phyloP scores from a whole-genome alignment of 2,797 vertebrate genomes.

The Arrhamphus sclerolepis region DNA sequence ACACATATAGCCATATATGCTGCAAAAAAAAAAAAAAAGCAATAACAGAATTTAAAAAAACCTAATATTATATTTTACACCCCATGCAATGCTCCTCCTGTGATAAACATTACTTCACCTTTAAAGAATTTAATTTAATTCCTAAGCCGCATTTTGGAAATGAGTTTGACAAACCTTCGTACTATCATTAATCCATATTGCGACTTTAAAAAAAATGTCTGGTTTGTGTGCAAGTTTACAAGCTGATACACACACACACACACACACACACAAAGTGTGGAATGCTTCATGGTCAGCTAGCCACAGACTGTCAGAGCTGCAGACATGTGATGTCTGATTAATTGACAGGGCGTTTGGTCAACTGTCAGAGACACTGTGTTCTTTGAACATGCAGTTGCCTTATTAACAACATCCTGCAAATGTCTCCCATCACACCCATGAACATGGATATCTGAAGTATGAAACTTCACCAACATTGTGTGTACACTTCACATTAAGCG shows the following conservation, averaged over 20 bases:
- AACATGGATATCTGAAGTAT: background rate
- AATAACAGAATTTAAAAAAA: constrained; percentile 24
- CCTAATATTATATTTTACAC: constrained; percentile 34
- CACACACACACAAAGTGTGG: constrained; percentile 3
- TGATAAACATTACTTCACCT: constrained; percentile 46
- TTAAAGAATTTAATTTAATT: constrained; percentile 45
- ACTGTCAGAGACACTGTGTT: constrained; percentile 32
- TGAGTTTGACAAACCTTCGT: constrained; percentile 14
- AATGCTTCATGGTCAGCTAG: constrained; percentile 32
- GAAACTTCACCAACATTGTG: constrained; percentile 8
- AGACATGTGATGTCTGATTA: constrained; percentile 36
- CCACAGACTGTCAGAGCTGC: constrained; percentile 37
- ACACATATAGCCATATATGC: constrained; percentile 32
- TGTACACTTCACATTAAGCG: constrained; percentile 2
- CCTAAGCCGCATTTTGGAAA: constrained; percentile 12
- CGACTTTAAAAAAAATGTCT: constrained; percentile 34
- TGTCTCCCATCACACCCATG: constrained; percentile 10
- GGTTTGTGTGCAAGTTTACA: constrained; percentile 3
- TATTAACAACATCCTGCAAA: constrained; percentile 41
- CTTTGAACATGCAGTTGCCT: constrained; percentile 25
- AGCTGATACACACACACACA: constrained; percentile 4
- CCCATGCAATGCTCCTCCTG: constrained; percentile 20
- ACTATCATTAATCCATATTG: constrained; percentile 36
- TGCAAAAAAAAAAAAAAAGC: constrained; percentile 22
- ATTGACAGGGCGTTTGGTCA: constrained; percentile 49